A percentile compares a stretch with the other conserved stretches of the same genome.
Evolutionary conservation across 2,888 invertebrate species (phyloP).

Genomic region (Lepetodrilus schrolli): DNA sequence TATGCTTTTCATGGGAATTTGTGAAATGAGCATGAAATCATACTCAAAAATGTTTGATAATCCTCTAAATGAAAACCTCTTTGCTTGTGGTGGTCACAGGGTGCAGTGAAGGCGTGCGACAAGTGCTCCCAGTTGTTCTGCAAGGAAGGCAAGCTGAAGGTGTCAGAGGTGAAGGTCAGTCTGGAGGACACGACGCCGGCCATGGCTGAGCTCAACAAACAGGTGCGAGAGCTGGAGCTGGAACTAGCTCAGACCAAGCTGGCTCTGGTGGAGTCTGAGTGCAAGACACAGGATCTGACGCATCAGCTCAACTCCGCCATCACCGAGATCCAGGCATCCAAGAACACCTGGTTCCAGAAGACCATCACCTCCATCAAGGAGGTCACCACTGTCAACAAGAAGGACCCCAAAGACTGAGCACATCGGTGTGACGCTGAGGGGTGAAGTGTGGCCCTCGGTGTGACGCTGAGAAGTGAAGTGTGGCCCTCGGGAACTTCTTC

Average conservation of each 20-base stretch:
- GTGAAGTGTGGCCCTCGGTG: too few relatives aligned
- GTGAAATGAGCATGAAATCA: too few relatives aligned
- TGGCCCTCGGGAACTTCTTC: too few relatives aligned
- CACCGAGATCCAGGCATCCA: constrained; percentile 83
- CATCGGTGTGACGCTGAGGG: not conserved
- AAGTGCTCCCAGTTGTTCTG: constrained; percentile 66
- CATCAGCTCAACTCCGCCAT: constrained; percentile 90
- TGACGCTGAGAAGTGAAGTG: too few relatives aligned
- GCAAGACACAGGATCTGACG: constrained; percentile 91
- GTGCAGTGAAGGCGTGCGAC: constrained; percentile 63
- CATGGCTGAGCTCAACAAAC: constrained; percentile 61
- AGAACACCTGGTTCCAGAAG: constrained; percentile 92
- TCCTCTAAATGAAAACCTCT: not conserved
- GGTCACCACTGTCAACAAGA: constrained; percentile 70
- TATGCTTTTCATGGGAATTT: too few relatives aligned
- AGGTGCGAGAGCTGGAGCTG: constrained; percentile 87
- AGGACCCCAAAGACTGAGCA: constrained; percentile 53
- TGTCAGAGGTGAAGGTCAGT: constrained; percentile 53
- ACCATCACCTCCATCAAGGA: constrained; percentile 83
- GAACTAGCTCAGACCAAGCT: constrained; percentile 97
- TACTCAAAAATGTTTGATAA: too few relatives aligned
- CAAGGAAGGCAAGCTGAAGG: constrained; percentile 62
- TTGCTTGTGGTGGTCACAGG: constrained; percentile 45
- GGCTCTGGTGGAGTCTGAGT: constrained; percentile 96
- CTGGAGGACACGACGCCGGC: constrained; percentile 62